Conservation (phyloP, 2,113 vertebrate genomes). For the Glaucomys volans region DNA sequence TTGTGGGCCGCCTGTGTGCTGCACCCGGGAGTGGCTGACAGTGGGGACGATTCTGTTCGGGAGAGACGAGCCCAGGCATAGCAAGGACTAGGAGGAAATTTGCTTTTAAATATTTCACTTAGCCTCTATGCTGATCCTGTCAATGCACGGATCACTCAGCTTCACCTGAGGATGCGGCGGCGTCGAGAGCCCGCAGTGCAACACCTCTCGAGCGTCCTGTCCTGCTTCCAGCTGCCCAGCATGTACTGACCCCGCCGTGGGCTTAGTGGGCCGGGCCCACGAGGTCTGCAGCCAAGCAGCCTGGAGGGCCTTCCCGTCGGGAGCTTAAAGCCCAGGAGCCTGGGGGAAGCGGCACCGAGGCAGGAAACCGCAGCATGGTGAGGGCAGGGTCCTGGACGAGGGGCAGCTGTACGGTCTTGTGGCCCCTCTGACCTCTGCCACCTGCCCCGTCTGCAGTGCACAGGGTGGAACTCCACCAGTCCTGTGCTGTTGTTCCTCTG, state of each 20-base stretch:
- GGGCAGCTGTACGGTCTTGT: not conserved
- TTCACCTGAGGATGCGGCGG: not conserved
- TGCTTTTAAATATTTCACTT: slow-evolving; percentile 5
- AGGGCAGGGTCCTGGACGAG: rapidly evolving
- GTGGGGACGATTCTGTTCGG: not conserved
- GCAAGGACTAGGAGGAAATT: not conserved
- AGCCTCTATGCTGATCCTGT: not conserved
- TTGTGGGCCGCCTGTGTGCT: rapidly evolving
- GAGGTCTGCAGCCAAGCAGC: not conserved
- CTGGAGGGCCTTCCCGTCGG: rapidly evolving
- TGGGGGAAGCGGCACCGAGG: not conserved
- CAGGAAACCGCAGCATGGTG: rapidly evolving
- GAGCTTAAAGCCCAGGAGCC: rapidly evolving
- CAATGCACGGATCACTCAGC: not conserved
- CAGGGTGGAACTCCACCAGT: not conserved
- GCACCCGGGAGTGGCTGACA: not conserved
- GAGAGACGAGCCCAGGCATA: rapidly evolving
- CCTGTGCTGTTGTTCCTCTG: not conserved
- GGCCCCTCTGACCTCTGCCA: not conserved
- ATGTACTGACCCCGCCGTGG: too few species aligned
- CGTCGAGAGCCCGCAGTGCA: not conserved
- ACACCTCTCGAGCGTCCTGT: rapidly evolving
- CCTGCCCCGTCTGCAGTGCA: not conserved
- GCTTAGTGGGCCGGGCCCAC: too few species aligned
- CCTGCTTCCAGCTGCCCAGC: too few species aligned